These are phyloP conservation scores for Eilema depressum DNA, from an alignment of 2,888 invertebrate genomes.

Conservation along the genomic window DNA sequence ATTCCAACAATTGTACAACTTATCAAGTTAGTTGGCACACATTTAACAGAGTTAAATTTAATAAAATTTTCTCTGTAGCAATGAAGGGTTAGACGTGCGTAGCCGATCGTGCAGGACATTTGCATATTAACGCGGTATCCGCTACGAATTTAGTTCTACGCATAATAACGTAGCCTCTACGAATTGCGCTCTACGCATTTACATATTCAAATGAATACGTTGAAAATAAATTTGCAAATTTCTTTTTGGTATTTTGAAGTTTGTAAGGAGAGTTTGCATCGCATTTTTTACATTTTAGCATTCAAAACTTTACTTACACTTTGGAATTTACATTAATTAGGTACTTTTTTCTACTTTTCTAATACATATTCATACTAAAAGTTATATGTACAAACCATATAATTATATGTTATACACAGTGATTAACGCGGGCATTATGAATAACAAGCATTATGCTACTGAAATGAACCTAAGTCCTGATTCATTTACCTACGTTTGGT, in stretches of 20 bases:
- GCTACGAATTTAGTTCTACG: slow-evolving; percentile 39
- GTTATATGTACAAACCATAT: too few species aligned
- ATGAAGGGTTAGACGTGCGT: slow-evolving; percentile 34
- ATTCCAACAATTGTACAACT: not conserved
- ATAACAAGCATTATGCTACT: too few species aligned
- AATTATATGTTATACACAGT: too few species aligned
- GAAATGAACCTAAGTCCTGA: too few species aligned
- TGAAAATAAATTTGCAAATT: slow-evolving; percentile 38
- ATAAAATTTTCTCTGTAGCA: slow-evolving; percentile 4
- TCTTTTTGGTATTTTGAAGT: slow-evolving; percentile 25
- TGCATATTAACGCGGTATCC: slow-evolving; percentile 41
- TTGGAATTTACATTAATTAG: not conserved
- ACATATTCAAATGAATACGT: slow-evolving; percentile 41
- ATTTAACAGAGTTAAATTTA: not conserved
- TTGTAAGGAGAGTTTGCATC: not conserved
- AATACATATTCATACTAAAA: too few species aligned
- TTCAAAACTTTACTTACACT: not conserved
- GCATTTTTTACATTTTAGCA: not conserved
- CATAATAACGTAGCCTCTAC: slow-evolving; percentile 37
- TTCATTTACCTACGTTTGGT: too few species aligned
- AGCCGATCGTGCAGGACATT: slow-evolving; percentile 32
- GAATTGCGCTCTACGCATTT: slow-evolving; percentile 28
- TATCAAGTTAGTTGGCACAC: not conserved
- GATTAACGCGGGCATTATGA: too few species aligned
- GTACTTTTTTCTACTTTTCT: not conserved